phyloP scores from a whole-genome alignment of 1,140 invertebrate genomes.

The Zaprionus inermis region DNA sequence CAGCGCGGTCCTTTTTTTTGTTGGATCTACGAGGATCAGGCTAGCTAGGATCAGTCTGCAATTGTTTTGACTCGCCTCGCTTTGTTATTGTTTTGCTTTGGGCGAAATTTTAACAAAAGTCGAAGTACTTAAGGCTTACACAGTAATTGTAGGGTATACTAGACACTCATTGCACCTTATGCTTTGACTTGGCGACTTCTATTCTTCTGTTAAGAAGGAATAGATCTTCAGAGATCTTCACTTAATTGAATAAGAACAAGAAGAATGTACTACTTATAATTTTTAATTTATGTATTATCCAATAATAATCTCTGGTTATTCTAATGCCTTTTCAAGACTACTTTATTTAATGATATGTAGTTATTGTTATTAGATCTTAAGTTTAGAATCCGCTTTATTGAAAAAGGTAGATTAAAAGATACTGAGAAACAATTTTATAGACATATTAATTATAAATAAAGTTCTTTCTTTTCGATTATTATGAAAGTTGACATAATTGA shows the following conservation, averaged over 20 bases:
- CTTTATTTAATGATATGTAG: too few species aligned
- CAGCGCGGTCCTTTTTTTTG: conserved; percentile 53
- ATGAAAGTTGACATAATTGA: too few species aligned
- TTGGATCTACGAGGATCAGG: neutral
- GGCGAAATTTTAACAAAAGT: conserved; percentile 16
- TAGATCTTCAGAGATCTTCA: neutral
- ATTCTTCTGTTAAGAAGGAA: neutral
- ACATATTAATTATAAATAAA: too few species aligned
- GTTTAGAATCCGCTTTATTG: too few species aligned
- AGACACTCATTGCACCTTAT: neutral
- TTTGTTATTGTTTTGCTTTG: conserved; percentile 36
- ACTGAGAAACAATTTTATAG: too few species aligned
- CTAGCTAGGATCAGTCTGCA: conserved; percentile 9
- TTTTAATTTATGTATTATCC: too few species aligned
- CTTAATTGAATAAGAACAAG: neutral
- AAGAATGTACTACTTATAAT: neutral
- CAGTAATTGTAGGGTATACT: neutral
- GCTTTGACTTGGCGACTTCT: conserved; percentile 12
- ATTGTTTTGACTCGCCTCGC: conserved; percentile 46
- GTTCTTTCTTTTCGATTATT: too few species aligned
- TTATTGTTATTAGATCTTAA: too few species aligned
- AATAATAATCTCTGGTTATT: too few species aligned
- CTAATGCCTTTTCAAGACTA: too few species aligned
- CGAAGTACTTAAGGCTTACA: neutral
- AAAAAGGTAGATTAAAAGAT: too few species aligned